Evolutionary conservation across 1,140 invertebrate species (phyloP), one percentile per base, ranked within the genome.

Genomic region (Bombus ignitus): DNA sequence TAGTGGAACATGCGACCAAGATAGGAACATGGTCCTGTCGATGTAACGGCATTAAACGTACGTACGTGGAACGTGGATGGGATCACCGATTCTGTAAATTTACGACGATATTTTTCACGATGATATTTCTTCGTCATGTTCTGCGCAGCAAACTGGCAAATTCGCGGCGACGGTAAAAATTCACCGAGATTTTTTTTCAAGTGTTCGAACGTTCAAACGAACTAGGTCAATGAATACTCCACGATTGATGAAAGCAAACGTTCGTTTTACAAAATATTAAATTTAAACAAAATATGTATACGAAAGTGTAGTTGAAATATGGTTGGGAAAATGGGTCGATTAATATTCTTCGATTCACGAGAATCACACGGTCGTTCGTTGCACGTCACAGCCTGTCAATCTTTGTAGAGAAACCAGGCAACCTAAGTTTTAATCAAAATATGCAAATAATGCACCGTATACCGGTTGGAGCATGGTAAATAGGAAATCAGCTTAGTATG

Each of bases 401-500:
- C 47, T 62, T 32, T 3, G 39, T 9, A 72, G 66, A 15, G 47
- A 47, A 47, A 18, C 47, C 15, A 6, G 15, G 6, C 47, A 47
- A 47, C 47, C 47, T 18, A 47, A 47, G 44, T 32, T 76, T 77
- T 68, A 76, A 83, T 83, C 32, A 73, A 28, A 59, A 35, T 66
- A 35, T n/a, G 65, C 73, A 35, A 70, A 70, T 44, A 47, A 35
- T 37, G 13, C 42, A 25, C 42, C 44, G 44, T 59, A 10, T 68
- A 68, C 28, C 9, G 5, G 2, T 0, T 3, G 3, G 15, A 3
- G 32, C 28, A 2, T 72, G 44, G 12, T 6, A 42, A 32, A 57
- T 39, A 3, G 37, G 57, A 44, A 83, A 83, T 42, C 18, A 77
- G 47, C 44, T 70, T 32, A 25, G 3, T 15, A 13, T 0, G 44